Evolutionary conservation across 2,888 invertebrate species (phyloP), one percentile per base, ranked within the genome.

Genomic region (Cremastobaeus sp.): DNA sequence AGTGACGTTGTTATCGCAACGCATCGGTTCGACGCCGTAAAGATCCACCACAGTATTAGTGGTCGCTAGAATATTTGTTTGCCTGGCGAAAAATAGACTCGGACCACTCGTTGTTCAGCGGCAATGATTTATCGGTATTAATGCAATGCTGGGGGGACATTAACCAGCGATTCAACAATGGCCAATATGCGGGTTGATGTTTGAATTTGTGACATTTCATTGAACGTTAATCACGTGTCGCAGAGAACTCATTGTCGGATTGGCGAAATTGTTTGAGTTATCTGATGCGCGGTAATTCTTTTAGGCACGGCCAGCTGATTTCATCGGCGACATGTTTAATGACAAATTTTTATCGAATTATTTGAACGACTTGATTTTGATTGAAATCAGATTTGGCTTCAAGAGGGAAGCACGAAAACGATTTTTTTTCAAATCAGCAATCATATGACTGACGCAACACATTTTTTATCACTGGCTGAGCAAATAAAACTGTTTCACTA

Each of bases 1-100:
- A 74, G 68, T 64, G 64, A 74, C 43, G 59, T 68, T 74, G 57
- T 74, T 74, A 74, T 68, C 73, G 37, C 47, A 52, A 57, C 50
- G 64, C 68, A 69, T 68, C 41, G 57, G 39, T 3, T 47, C 21
- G 32, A 30, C 14, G 17, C 62, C 73, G 62, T 57, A 62, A 73
- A 73, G 66, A 68, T 68, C 50, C 69, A 55, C 50, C 69, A 55
- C 62, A 32, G n/a, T 57, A 43, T 62, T 50, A 43, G 41, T 55
- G 62, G 62, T 68, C 32, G 50, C 28, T 47, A 11, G 48, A 45
- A 48, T 62, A 62, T 60, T 60, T 62, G 59, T 57, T 55, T 43
- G 66, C 9, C 35, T 2, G 37, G n/a, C 11, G 45, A 55, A 50
- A 72, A 66, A 64, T 50, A 68, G 43, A 45, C 28, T 55, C 48